These are phyloP conservation scores for Galerucella nymphaeae DNA, from an alignment of 2,888 invertebrate genomes.

Conservation along the genomic window DNA sequence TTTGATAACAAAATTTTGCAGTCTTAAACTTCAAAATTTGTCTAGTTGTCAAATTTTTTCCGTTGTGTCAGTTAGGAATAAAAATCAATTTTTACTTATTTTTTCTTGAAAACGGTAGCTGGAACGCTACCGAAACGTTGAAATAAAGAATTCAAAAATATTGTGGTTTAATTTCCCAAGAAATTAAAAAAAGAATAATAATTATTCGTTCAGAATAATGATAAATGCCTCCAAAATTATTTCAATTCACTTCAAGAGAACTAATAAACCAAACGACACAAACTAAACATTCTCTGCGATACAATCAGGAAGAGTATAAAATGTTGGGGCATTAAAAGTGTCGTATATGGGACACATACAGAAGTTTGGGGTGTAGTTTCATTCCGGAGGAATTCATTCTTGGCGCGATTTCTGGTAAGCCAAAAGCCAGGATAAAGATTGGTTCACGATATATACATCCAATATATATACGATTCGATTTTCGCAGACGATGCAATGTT, in stretches of 20 bases:
- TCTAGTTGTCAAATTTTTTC: too few species aligned
- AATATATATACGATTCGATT: slow-evolving; percentile 59
- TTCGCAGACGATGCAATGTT: slow-evolving; percentile 61
- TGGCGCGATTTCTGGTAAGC: slow-evolving; percentile 65
- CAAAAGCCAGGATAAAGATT: slow-evolving; percentile 65
- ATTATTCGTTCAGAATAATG: too few species aligned
- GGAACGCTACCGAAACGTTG: too few species aligned
- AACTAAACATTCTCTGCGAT: slow-evolving; percentile 14
- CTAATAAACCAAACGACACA: slow-evolving; percentile 13
- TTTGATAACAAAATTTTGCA: too few species aligned
- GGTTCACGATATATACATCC: slow-evolving; percentile 52
- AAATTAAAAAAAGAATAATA: too few species aligned
- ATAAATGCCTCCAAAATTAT: neutral
- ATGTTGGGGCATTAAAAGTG: slow-evolving; percentile 43
- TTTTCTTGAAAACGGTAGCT: too few species aligned
- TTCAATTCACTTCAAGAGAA: neutral
- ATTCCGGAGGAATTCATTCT: slow-evolving; percentile 48
- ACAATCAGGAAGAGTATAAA: slow-evolving; percentile 39
- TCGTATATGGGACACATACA: slow-evolving; percentile 42
- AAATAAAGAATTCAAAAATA: too few species aligned
- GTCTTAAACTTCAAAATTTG: too few species aligned
- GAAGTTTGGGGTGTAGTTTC: slow-evolving; percentile 44
- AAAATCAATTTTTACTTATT: too few species aligned
- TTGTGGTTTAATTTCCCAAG: too few species aligned
- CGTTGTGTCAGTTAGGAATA: too few species aligned